phyloP scores from a whole-genome alignment of 2,888 invertebrate genomes.

The Deladenus siricidicola region DNA sequence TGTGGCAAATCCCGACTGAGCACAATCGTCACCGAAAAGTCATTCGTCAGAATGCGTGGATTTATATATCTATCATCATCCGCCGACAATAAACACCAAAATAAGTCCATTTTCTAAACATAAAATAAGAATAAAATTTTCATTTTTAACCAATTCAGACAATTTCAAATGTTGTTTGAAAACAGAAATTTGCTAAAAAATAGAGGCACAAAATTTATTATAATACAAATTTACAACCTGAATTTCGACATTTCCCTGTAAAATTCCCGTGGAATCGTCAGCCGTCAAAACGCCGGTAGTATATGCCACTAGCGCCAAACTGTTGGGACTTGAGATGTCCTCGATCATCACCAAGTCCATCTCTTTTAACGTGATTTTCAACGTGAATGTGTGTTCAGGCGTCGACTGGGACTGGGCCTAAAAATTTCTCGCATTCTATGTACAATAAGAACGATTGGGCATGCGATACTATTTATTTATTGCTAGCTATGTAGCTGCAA shows the following conservation, averaged over 20 bases:
- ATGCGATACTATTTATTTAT: too few relatives aligned
- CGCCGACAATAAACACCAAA: constrained; percentile 47
- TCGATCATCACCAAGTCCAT: constrained; percentile 90
- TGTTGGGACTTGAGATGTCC: constrained; percentile 75
- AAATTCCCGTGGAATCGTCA: constrained; percentile 35
- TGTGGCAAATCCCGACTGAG: too few relatives aligned
- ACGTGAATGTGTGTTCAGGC: constrained; percentile 59
- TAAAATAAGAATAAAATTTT: too few relatives aligned
- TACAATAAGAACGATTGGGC: too few relatives aligned
- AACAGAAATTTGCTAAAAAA: constrained; percentile 1
- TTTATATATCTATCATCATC: too few relatives aligned
- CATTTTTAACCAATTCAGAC: constrained; percentile 1
- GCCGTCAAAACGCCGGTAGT: constrained; percentile 44
- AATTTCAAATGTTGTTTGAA: background rate
- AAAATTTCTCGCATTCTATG: too few relatives aligned
- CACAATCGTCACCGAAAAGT: constrained; percentile 43
- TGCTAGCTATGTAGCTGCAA: too few relatives aligned
- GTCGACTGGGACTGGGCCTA: too few relatives aligned
- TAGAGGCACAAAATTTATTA: constrained; percentile 1
- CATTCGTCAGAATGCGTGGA: constrained; percentile 47
- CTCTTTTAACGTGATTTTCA: constrained; percentile 86
- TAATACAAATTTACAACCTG: constrained; percentile 22
- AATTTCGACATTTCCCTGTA: constrained; percentile 41
- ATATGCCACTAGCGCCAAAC: constrained; percentile 74
- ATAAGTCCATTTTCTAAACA: constrained; percentile 19